These are phyloP conservation scores for Athetis lepigone DNA, from an alignment of 2,888 invertebrate genomes.

Conservation along the genomic window DNA sequence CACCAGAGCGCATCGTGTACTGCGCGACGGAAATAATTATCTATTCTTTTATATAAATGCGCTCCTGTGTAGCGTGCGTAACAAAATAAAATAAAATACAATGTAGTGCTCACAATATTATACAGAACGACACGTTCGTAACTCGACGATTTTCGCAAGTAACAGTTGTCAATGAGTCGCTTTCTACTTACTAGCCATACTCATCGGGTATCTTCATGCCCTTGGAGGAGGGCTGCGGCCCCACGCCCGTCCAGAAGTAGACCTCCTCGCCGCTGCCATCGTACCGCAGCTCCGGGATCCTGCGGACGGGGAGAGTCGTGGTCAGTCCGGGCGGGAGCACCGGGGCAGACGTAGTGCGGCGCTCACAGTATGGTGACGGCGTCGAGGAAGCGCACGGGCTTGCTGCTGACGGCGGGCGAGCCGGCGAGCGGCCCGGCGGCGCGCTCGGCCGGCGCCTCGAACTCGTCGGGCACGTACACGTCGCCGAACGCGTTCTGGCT, in stretches of 20 bases:
- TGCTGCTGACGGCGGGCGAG: constrained; percentile 91
- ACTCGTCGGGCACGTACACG: constrained; percentile 96
- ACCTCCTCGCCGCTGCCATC: constrained; percentile 94
- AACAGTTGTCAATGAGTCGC: too few species aligned
- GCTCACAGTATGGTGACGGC: constrained; percentile 93
- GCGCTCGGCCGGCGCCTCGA: constrained; percentile 95
- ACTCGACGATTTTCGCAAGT: too few species aligned
- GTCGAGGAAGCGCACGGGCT: constrained; percentile 94
- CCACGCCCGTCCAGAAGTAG: constrained; percentile 97
- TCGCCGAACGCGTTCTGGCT: constrained; percentile 97
- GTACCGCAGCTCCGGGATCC: constrained; percentile 94
- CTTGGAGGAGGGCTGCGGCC: constrained; percentile 95
- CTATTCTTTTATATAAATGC: too few species aligned
- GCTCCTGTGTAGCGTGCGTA: too few species aligned
- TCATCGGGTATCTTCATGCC: constrained; percentile 97
- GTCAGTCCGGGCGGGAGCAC: background rate
- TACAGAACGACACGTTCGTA: too few species aligned
- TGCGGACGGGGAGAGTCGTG: constrained; percentile 60
- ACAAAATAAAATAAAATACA: too few species aligned
- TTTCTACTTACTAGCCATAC: constrained; percentile 95
- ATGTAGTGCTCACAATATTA: too few species aligned
- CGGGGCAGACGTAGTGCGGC: background rate
- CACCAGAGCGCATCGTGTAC: too few species aligned
- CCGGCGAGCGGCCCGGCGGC: constrained; percentile 81
- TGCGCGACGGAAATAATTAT: too few species aligned